Evolutionary conservation across 2,113 vertebrate species (phyloP).

Genomic region (Corynorhinus townsendii): DNA sequence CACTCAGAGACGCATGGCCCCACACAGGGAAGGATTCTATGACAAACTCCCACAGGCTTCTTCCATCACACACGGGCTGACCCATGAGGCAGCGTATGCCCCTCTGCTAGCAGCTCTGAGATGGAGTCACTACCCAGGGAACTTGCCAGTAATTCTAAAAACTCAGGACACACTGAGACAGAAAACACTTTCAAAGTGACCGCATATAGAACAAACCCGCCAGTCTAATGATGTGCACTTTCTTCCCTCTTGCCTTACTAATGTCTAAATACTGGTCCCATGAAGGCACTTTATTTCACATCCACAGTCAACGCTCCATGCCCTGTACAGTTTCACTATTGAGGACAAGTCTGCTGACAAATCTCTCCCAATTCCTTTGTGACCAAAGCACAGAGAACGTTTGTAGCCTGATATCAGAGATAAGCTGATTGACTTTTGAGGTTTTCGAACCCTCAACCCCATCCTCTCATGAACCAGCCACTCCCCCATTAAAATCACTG

Average conservation of each 20-base stretch:
- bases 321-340: neutral
- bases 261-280: neutral
- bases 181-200: neutral
- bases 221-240: neutral
- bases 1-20: neutral
- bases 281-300: neutral
- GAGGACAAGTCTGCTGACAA: neutral
- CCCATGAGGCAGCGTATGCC: neutral
- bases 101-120: neutral
- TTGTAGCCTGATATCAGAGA: neutral
- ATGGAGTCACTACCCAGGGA: neutral
- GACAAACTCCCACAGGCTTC: neutral
- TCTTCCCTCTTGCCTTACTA: neutral
- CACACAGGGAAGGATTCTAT: neutral
- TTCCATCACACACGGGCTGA: neutral
- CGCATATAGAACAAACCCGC: neutral
- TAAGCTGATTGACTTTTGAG: neutral
- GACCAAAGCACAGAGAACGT: neutral
- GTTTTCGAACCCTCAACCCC: neutral
- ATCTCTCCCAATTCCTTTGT: neutral
- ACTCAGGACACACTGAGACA: neutral
- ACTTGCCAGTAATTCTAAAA: neutral
- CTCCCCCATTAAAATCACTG: neutral
- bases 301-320: neutral
- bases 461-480: neutral